Evolutionary conservation across 2,797 vertebrate genomes (phyloP), one percentile per base, ranked within the genome.

Genomic region (Chanos chanos): DNA sequence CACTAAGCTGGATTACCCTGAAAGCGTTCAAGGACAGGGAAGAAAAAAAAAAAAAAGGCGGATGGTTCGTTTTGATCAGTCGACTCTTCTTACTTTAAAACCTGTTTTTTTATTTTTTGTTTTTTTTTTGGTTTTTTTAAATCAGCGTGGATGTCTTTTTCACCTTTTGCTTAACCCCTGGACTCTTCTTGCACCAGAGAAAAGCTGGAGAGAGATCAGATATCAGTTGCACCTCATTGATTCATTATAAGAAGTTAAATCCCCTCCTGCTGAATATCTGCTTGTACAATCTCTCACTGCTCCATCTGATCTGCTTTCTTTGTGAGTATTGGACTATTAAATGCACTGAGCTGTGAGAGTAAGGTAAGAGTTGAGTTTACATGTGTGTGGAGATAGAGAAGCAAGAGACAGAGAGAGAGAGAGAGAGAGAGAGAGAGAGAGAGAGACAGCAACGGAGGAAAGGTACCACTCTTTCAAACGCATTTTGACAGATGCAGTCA

Each of bases 401-500:
- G 52, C 28, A 40, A 47, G 34, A 28, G 25, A 45, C 51, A 47
- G 9, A 62, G n/a, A 28, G 15, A 31, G 41, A 10, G 41, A 15
- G 36, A 25, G 57, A 25, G 21, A 45, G 41, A 54, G 41, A 41
- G 48, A 37, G 43, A 13, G 28, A n/a, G 7, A 4, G 25, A 48
- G 24, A 45, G 30, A 61, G 31, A 51, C 50, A 41, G 44, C 7
- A 33, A 62, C 60, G 5, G 15, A 54, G 34, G 10, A 28, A 22
- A 50, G 24, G 24, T 52, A 45, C 63, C 49, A 48, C 56, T 64
- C 64, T 43, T 61, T 61, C 67, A 68, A 65, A 67, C 61, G 51
- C 19, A 55, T 51, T 61, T 59, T 75, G 73, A 72, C 70, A 64
- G 47, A 30, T 41, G 62, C 61, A 76, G 39, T 77, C 50, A 55